Base-by-base conservation (phyloP, 2,113 vertebrate species). In the Amphilophus citrinellus region DNA sequence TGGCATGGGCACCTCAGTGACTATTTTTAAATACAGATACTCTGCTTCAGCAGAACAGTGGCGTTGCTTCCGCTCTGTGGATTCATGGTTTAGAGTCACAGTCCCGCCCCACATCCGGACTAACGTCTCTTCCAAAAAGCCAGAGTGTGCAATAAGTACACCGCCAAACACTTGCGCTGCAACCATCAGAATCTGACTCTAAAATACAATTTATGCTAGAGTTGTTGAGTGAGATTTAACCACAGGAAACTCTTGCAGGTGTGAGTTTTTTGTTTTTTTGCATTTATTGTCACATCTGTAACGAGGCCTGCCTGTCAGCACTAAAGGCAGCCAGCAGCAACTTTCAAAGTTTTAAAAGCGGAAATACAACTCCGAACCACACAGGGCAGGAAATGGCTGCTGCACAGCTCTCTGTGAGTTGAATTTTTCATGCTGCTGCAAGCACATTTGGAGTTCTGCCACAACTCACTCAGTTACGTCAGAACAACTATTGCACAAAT, bases 331-430 rank as follows among this genome's bases (percentile, higher is more conserved):
- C 30, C 37, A 77, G 71, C 42, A 84, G 50, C 27, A 63, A 47
- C n/a, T 56, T 80, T 65, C 44, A 65, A 44, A 82, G 86, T 14
- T 20, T 53, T 63, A 73, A 84, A 87, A 85, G 81, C 58, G 84
- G 83, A 91, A 91, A 80, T 53, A 79, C 42, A 88, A 76, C 58
- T n/a, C 42, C 32, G 76, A 87, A 73, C 80, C 78, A 59, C 61
- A 82, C 53, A 39, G 63, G 61, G 71, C 88, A 93, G 91, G 91
- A 93, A 94, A 90, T 90, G 84, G 80, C 81, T 82, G 86, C 89
- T 89, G 88, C 86, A 91, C 78, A 83, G 63, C 82, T 83, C 71
- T 73, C 20, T 83, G 83, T 27, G 84, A 77, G 87, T 60, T 68
- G 79, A 90, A 89, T 83, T 65, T 61, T 83, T 76, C 80, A 79